Evolutionary conservation across 2,797 vertebrate genomes (phyloP), one percentile per base, ranked within the genome.

Genomic region (Lycodopsis pacificus): DNA sequence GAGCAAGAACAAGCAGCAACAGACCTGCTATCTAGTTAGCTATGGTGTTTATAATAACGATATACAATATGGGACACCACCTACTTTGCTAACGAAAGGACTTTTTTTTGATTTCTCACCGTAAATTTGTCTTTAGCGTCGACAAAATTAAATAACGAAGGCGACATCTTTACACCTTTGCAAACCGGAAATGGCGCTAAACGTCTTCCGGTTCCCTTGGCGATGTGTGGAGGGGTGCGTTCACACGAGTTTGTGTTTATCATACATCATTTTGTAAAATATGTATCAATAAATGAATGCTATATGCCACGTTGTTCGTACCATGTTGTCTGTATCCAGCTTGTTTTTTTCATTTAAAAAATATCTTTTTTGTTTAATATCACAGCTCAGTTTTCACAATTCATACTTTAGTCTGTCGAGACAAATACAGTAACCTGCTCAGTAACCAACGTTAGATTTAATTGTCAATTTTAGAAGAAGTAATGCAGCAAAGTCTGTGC

Each of bases 81-180:
- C 0, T 0, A 0, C 25, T 56, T 34, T 8, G 6, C 38, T 4
- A 30, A 2, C 6, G 0, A 65, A 1, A 22, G 0, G 0, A 0
- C 9, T 51, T 38, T 20, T 0, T 3, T 0, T 4, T 0, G 4
- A 10, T 11, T 15, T 77, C 89, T 87, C 73, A 96, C 95, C 90
- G 93, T 93, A 79, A 96, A 95, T 90, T 91, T 95, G 76, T 96
- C 92, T 91, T 94, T 94, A 76, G 93, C 94, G 17, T 95, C 95
- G 56, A 84, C 67, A 87, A 95, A 95, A 87, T 94, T 93, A 69
- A 95, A 95, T 19, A 88, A 68, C 66, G 92, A 81, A 68, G 92
- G 92, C 77, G 95, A 94, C 95, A 96, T 96, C 68, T 93, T 95
- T 80, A 63, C 71, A 1, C 46, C 11, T 22, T 15, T 0, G 11